These are phyloP conservation scores for Urechis unicinctus DNA, from an alignment of 2,888 invertebrate genomes.

Conservation along the genomic window DNA sequence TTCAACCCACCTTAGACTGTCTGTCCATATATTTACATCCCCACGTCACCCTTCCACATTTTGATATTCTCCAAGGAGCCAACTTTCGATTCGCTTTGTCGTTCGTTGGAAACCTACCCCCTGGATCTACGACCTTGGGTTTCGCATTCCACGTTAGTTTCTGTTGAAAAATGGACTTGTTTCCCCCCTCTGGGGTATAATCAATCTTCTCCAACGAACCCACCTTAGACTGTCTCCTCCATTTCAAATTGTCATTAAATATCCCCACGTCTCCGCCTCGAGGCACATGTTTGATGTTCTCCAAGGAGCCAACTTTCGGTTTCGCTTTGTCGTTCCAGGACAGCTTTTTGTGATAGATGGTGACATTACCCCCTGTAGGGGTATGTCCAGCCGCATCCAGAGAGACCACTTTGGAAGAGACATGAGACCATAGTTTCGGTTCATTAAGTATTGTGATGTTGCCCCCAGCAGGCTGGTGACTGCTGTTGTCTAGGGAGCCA, in stretches of 20 bases:
- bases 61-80: too few species aligned
- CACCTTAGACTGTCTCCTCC: background rate
- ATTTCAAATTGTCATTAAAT: background rate
- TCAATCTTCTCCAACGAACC: background rate
- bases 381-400: background rate
- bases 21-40: too few species aligned
- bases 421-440: background rate
- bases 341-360: background rate
- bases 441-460: background rate
- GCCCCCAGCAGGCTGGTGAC: background rate
- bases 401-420: background rate
- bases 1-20: too few species aligned
- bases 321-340: background rate
- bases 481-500: background rate
- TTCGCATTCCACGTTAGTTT: background rate
- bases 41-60: too few species aligned
- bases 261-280: background rate
- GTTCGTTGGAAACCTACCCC: too few species aligned
- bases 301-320: background rate
- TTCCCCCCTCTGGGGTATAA: background rate
- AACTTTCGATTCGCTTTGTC: too few species aligned
- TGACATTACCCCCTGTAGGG: background rate
- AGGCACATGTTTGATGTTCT: background rate
- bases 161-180: background rate
- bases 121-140: background rate